Evolutionary conservation across 1,140 invertebrate species (phyloP).

Genomic region (Drosophila murphyi): DNA sequence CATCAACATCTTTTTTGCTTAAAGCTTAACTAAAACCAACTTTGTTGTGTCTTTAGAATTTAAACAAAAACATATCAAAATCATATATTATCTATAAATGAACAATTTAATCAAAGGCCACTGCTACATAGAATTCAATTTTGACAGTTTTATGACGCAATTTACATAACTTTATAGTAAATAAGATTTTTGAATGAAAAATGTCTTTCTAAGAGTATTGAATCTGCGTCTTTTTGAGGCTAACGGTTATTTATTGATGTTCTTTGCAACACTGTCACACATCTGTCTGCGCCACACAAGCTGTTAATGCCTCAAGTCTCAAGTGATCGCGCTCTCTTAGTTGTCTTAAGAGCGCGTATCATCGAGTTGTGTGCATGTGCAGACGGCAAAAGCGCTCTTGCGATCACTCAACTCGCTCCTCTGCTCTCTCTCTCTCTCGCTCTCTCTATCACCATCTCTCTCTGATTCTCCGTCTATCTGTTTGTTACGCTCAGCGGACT

Average conservation of each 20-base stretch:
- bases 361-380: constrained; percentile 45
- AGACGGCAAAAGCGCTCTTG: constrained; percentile 48
- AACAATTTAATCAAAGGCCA: no score
- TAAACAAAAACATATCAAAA: no score
- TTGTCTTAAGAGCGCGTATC: constrained; percentile 44
- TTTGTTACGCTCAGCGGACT: constrained; percentile 27
- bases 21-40: no score
- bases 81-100: no score
- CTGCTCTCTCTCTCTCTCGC: constrained; percentile 15
- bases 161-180: no score
- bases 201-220: background rate
- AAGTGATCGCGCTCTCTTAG: constrained; percentile 7
- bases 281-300: constrained; percentile 22
- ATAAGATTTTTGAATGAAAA: no score
- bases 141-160: no score
- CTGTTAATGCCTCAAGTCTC: background rate
- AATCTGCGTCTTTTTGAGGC: background rate
- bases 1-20: no score
- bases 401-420: background rate
- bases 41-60: no score
- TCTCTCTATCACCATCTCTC: constrained; percentile 10
- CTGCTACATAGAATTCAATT: no score
- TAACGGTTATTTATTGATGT: background rate
- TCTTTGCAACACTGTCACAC: constrained; percentile 35
- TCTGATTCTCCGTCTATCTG: constrained; percentile 16